Evolutionary conservation across 2,113 vertebrate species (phyloP).

Genomic region (Apeltes quadracus): DNA sequence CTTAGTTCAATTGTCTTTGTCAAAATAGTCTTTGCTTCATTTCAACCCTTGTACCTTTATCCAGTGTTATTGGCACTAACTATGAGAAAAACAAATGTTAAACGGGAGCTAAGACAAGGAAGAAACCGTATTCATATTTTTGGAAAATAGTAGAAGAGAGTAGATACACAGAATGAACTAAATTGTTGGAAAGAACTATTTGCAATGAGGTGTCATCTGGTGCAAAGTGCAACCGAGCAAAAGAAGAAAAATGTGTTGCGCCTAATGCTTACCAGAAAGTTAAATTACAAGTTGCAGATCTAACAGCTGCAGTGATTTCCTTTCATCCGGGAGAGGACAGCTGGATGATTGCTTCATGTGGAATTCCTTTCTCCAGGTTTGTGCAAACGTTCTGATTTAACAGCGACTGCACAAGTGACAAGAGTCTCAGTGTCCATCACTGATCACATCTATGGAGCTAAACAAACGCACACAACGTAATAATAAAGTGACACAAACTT

Average conservation of each 20-base stretch:
- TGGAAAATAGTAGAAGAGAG: too few relatives aligned
- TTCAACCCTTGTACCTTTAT: not conserved
- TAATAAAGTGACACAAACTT: slow-evolving; percentile 10
- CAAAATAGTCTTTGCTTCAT: not conserved
- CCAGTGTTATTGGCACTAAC: not conserved
- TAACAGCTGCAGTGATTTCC: slow-evolving; percentile 8
- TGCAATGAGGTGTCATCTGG: not conserved
- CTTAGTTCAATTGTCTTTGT: not conserved
- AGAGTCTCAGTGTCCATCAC: not conserved
- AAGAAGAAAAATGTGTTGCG: not conserved
- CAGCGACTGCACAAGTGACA: not conserved
- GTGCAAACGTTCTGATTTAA: not conserved
- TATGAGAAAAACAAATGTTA: not conserved
- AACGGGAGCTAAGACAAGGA: not conserved
- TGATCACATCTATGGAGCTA: slow-evolving; percentile 19
- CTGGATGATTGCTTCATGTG: not conserved
- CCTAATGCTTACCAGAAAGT: not conserved
- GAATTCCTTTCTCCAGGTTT: not conserved
- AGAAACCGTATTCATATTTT: not conserved
- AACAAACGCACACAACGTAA: slow-evolving; percentile 10
- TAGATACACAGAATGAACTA: not conserved
- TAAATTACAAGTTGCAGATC: not conserved
- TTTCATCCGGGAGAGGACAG: not conserved
- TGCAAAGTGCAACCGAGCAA: not conserved
- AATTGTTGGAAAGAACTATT: not conserved